phyloP scores from a whole-genome alignment of 2,888 invertebrate genomes.

The Hylaea fasciaria region DNA sequence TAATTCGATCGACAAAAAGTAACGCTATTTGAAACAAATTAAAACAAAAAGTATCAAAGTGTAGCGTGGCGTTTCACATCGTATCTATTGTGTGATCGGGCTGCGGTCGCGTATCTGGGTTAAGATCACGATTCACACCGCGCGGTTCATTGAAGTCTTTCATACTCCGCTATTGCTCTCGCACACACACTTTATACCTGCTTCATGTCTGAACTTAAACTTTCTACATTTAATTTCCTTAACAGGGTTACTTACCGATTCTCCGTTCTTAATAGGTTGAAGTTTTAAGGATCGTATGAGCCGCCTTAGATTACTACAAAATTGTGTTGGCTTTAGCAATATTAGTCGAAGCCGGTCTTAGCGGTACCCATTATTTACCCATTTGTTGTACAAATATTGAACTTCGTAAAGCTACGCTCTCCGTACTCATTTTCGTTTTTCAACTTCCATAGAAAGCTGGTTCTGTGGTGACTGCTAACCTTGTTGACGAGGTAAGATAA shows the following conservation, averaged over 20 bases:
- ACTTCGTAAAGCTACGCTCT: slow-evolving; percentile 54
- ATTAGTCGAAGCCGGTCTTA: slow-evolving; percentile 59
- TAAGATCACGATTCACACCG: slow-evolving; percentile 56
- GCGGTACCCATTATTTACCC: slow-evolving; percentile 63
- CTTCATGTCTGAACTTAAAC: slow-evolving; percentile 29
- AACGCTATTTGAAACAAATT: slow-evolving; percentile 16
- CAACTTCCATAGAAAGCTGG: slow-evolving; percentile 58
- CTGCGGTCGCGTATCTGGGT: slow-evolving; percentile 57
- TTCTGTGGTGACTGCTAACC: slow-evolving; percentile 37
- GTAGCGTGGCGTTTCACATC: slow-evolving; percentile 36
- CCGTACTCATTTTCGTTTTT: slow-evolving; percentile 67
- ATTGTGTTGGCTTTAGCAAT: slow-evolving; percentile 58
- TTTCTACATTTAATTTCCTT: slow-evolving; percentile 39
- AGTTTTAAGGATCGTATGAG: slow-evolving; percentile 12
- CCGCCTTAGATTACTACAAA: slow-evolving; percentile 42
- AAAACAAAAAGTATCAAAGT: slow-evolving; percentile 32
- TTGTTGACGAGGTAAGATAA: slow-evolving; percentile 13
- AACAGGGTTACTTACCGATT: not conserved
- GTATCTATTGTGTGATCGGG: slow-evolving; percentile 40
- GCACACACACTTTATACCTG: slow-evolving; percentile 24
- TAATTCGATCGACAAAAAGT: slow-evolving; percentile 8
- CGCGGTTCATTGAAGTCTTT: slow-evolving; percentile 54
- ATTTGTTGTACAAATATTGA: slow-evolving; percentile 72
- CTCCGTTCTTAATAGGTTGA: not conserved
- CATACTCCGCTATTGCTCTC: slow-evolving; percentile 41